These are phyloP conservation scores for Pristionchus maxplancki DNA, from an alignment of 2,888 invertebrate genomes.

Conservation along the genomic window DNA sequence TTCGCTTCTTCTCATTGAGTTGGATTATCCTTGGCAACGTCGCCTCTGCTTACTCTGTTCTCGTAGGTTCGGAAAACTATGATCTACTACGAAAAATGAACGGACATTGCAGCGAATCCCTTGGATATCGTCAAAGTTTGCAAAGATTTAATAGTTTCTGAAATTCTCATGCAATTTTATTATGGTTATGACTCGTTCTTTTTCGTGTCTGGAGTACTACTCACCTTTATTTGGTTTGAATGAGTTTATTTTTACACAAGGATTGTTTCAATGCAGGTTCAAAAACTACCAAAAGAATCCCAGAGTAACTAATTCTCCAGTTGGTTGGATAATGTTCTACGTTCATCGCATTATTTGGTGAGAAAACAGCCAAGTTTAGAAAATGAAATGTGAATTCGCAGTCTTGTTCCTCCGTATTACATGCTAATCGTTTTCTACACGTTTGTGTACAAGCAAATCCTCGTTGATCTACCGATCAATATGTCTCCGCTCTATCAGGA, in stretches of 20 bases:
- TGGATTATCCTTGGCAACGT: constrained; percentile 47
- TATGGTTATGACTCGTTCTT: constrained; percentile 65
- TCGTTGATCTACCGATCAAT: not conserved
- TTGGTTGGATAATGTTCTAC: constrained; percentile 57
- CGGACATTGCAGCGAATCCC: constrained; percentile 52
- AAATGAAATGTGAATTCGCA: not conserved
- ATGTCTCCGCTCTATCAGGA: not conserved
- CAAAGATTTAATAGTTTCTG: constrained; percentile 50
- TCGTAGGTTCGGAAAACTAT: no score
- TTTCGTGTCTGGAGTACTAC: constrained; percentile 61
- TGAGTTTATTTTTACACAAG: no score
- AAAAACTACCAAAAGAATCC: constrained; percentile 54
- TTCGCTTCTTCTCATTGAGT: constrained; percentile 48
- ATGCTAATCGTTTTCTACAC: constrained; percentile 9
- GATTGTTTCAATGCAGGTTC: constrained; percentile 53
- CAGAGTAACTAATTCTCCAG: constrained; percentile 39
- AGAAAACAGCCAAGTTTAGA: not conserved
- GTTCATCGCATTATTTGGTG: constrained; percentile 56
- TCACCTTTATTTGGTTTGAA: constrained; percentile 49
- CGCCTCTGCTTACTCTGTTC: not conserved
- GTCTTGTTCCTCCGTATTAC: constrained; percentile 19
- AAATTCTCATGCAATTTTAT: constrained; percentile 57
- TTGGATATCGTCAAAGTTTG: constrained; percentile 50
- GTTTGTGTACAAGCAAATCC: not conserved
- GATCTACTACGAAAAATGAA: no score